Conservation (phyloP, 2,797 vertebrate genomes). For the Anabas testudineus region DNA sequence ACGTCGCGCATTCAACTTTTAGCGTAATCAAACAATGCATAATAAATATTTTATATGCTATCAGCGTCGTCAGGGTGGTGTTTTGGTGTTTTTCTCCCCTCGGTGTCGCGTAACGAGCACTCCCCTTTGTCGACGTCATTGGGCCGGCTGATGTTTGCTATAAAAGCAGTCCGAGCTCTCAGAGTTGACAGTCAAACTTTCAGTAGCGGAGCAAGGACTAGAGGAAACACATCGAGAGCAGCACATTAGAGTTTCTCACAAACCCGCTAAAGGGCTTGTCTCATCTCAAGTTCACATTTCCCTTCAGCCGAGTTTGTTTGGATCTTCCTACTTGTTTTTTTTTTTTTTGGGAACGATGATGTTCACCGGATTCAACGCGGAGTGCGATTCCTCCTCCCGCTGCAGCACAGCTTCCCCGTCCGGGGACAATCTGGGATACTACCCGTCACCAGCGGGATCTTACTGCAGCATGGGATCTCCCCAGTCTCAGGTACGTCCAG, state of each 20-base stretch:
- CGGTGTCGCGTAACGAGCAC: neutral
- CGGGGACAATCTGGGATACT: slow-evolving; percentile 89
- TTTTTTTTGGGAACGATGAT: slow-evolving; percentile 80
- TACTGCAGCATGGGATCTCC: slow-evolving; percentile 93
- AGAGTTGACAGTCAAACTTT: slow-evolving; percentile 74
- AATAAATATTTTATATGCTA: rapidly evolving
- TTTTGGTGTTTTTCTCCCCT: slow-evolving; percentile 39
- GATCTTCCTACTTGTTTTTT: slow-evolving; percentile 34
- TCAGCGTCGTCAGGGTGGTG: slow-evolving; percentile 31
- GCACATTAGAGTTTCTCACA: slow-evolving; percentile 22
- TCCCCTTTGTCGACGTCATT: slow-evolving; percentile 61
- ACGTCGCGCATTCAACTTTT: rapidly evolving
- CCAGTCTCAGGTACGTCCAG: slow-evolving; percentile 88
- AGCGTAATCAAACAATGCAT: rapidly evolving
- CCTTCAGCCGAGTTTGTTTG: slow-evolving; percentile 25
- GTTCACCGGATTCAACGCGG: slow-evolving; percentile 90
- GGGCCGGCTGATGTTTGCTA: neutral
- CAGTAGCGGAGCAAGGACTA: neutral
- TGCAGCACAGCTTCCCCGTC: slow-evolving; percentile 96
- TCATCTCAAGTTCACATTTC: slow-evolving; percentile 30
- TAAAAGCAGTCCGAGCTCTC: slow-evolving; percentile 55
- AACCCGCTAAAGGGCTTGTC: slow-evolving; percentile 45
- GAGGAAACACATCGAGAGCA: neutral
- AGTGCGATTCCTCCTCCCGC: slow-evolving; percentile 94
- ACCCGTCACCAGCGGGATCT: slow-evolving; percentile 90